These are phyloP conservation scores for Chaetops frenatus DNA, from an alignment of 2,113 vertebrate species.

Conservation along the genomic window DNA sequence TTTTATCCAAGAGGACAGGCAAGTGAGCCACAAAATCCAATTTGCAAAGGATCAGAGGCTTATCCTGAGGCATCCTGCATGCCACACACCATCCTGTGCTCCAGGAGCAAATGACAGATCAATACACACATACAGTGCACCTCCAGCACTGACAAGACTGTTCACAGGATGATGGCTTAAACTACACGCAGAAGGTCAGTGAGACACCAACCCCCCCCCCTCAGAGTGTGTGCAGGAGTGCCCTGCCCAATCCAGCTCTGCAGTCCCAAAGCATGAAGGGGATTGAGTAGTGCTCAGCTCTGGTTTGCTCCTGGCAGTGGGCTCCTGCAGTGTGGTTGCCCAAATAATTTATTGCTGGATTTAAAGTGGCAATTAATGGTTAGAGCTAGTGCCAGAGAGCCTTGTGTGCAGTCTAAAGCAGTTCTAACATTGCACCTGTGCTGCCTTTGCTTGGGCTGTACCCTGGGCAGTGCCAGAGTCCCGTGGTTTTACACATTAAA, in stretches of 20 bases:
- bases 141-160: background rate
- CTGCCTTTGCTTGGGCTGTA: background rate
- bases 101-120: background rate
- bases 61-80: background rate
- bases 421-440: background rate
- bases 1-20: background rate
- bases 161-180: background rate
- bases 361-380: conserved; percentile 31
- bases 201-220: background rate
- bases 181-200: rapidly evolving
- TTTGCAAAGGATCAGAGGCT: conserved; percentile 14
- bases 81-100: background rate
- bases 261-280: background rate
- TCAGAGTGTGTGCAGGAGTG: background rate
- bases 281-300: background rate
- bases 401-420: background rate
- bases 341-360: conserved; percentile 24
- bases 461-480: background rate
- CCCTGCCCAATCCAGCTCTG: background rate
- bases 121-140: rapidly evolving
- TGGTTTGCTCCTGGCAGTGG: conserved; percentile 9
- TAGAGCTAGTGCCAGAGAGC: background rate
- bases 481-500: background rate
- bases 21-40: conserved; percentile 26
- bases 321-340: background rate